Base-by-base conservation (phyloP, 2,113 vertebrate species). In the Syrrhaptes paradoxus region DNA sequence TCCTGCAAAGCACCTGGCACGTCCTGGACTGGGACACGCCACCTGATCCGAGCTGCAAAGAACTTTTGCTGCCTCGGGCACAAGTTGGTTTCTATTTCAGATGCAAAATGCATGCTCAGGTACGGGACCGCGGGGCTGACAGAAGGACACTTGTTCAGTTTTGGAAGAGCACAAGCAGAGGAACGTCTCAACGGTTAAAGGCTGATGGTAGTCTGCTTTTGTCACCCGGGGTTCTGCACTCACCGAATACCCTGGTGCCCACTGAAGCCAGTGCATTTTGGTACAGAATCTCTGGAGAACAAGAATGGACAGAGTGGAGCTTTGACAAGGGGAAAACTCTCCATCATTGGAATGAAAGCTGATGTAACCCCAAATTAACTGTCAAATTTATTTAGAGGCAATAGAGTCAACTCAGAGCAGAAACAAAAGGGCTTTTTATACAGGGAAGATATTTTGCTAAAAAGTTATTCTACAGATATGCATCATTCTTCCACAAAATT, bases 221-320 rank as follows among this genome's bases (percentile, higher is more conserved):
- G 32, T 34, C 94, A 96, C 41, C 28, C 87, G 22, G 55, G 48
- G 62, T 7, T 89, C 87, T 36, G 93, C 94, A 75, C 96, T 92
- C 96, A 90, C 85, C 32, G 18, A 94, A 70, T 46, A 57, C 93
- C 94, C 76, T 48, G 91, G 96, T 57, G 94, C 95, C 89, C 97
- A 88, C 85, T 84, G 95, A 75, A 95, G 97, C 86, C 96, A 96
- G 54, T 86, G 95, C 55, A 48, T 72, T 96, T 86, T 96, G 96
- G 96, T 94, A 84, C 88, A 94, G 75, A 96, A 71, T 41, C 88
- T 95, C 96, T 93, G 92, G 66, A 96, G 92, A 86, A 95, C 15
- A 83, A 91, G 95, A 96, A 87, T 0, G 90, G 95, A 81, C 58
- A 94, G 43, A 91, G 87, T 55, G 68, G 85, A 91, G 84, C 29